These are phyloP conservation scores for Arge pagana DNA, from an alignment of 2,888 invertebrate genomes.

Conservation along the genomic window DNA sequence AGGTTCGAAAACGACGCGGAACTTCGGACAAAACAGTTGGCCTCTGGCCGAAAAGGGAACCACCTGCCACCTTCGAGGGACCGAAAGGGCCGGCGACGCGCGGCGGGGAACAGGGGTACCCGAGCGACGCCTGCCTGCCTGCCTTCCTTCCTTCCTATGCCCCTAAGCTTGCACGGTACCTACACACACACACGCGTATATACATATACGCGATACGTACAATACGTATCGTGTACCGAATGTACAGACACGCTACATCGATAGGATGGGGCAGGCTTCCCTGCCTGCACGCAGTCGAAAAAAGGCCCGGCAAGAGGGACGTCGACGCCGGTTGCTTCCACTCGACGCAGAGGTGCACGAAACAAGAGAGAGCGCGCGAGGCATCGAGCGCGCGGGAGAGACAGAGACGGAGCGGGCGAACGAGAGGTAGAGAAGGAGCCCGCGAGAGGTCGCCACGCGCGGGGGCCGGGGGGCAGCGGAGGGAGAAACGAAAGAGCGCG, in stretches of 20 bases:
- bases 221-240: slow-evolving; percentile 23
- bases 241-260: slow-evolving; percentile 12
- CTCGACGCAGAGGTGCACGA: neutral
- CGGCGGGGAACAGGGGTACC: too few species aligned
- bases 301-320: too few species aligned
- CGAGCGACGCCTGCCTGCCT: too few species aligned
- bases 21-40: slow-evolving; percentile 20
- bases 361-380: neutral
- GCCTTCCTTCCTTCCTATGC: too few species aligned
- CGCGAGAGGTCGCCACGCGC: neutral
- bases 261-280: too few species aligned
- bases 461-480: slow-evolving; percentile 18
- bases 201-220: neutral
- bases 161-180: neutral
- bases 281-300: too few species aligned
- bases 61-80: slow-evolving; percentile 17
- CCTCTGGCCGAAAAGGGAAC: slow-evolving; percentile 19
- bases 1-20: too few species aligned
- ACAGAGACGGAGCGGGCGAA: neutral
- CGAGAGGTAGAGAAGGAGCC: neutral
- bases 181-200: neutral
- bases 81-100: slow-evolving; percentile 1
- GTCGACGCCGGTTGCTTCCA: slow-evolving; percentile 9
- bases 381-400: neutral
- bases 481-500: slow-evolving; percentile 31